Conservation (phyloP, 2,888 invertebrate species). For the Osmoderma eremita region DNA sequence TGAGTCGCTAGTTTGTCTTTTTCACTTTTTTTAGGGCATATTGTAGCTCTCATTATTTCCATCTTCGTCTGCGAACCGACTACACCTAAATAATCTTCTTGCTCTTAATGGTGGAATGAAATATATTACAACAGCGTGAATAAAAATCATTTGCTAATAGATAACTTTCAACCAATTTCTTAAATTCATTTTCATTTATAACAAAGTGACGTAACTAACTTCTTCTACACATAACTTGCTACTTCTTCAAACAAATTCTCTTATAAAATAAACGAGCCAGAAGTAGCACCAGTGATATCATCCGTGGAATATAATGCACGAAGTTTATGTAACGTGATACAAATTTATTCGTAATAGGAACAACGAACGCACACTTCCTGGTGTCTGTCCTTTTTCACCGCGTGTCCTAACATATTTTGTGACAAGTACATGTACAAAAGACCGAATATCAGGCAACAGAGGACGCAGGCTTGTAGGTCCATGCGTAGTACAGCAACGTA, state of each 20-base stretch:
- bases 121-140: no score
- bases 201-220: background rate
- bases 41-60: no score
- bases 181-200: no score
- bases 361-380: constrained; percentile 24
- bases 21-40: no score
- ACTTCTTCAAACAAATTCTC: background rate
- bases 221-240: no score
- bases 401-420: constrained; percentile 3
- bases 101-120: no score
- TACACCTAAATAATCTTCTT: no score
- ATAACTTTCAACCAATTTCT: no score
- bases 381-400: constrained; percentile 9
- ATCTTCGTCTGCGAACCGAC: no score
- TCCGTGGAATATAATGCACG: background rate
- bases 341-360: constrained; percentile 26
- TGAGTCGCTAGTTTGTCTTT: no score
- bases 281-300: background rate
- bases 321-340: constrained; percentile 21
- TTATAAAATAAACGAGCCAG: background rate
- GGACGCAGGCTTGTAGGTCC: background rate
- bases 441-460: constrained; percentile 17
- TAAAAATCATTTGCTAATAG: no score
- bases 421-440: constrained; percentile 18
- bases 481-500: background rate